Conservation (phyloP, 2,797 vertebrate genomes). For the Hemitrygon akajei region DNA sequence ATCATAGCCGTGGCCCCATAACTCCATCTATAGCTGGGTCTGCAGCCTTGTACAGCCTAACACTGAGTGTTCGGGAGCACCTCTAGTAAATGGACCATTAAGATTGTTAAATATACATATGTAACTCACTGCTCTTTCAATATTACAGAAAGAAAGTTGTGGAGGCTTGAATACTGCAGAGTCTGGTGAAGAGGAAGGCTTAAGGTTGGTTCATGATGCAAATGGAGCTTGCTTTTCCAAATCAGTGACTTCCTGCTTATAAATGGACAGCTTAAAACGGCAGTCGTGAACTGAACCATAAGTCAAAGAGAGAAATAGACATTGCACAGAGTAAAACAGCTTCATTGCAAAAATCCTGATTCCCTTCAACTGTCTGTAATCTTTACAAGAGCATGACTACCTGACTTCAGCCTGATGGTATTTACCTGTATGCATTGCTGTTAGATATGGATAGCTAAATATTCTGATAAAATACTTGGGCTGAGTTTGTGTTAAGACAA, state of each 20-base stretch:
- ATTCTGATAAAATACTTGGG: no score
- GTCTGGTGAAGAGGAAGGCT: background rate
- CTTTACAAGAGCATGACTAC: no score
- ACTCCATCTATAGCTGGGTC: no score
- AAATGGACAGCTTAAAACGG: background rate
- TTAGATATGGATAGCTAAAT: no score
- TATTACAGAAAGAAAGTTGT: background rate
- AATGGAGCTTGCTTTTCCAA: background rate
- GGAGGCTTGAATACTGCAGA: background rate
- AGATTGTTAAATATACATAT: background rate
- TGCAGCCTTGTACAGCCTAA: no score
- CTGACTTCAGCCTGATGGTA: no score
- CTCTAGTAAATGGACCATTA: background rate
- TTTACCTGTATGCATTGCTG: no score
- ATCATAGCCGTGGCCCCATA: no score
- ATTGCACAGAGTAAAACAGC: background rate
- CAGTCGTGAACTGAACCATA: background rate
- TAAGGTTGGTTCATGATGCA: no score
- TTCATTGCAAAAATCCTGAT: background rate
- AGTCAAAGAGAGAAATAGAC: background rate
- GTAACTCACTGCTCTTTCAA: background rate
- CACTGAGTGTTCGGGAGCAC: background rate
- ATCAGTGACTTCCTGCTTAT: background rate
- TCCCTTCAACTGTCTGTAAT: background rate
- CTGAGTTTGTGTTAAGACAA: no score